phyloP scores from a whole-genome alignment of 2,797 vertebrate genomes.

The Loris lydekkerianus region DNA sequence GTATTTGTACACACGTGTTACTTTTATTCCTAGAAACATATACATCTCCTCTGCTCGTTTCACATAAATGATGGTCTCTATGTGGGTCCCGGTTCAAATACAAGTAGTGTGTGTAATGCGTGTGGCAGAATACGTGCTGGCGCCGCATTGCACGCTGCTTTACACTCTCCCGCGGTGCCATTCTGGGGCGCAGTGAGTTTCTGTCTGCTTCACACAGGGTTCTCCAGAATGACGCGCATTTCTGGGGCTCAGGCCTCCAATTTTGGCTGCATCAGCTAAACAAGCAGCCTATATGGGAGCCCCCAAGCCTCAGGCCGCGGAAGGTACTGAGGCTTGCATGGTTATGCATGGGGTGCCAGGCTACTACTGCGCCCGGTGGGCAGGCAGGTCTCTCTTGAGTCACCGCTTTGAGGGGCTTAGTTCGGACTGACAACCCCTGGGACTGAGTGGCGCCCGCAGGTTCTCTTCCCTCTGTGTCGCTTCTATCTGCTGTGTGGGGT shows the following conservation, averaged over 20 bases:
- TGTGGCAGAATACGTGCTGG: not conserved
- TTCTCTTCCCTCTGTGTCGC: rapidly evolving
- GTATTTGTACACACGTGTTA: not conserved
- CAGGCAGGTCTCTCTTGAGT: not conserved
- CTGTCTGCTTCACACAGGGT: not conserved
- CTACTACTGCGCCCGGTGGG: not conserved
- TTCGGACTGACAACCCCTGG: not conserved
- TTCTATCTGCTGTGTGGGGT: not conserved
- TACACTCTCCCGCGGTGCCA: not conserved
- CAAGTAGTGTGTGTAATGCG: not conserved
- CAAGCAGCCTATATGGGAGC: not conserved
- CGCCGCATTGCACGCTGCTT: not conserved
- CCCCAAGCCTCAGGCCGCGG: not conserved
- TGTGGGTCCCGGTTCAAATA: not conserved
- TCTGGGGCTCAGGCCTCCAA: not conserved
- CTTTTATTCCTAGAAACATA: conserved; percentile 9
- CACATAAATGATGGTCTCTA: conserved; percentile 32
- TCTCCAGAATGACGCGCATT: not conserved
- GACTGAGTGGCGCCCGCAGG: not conserved
- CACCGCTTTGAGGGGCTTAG: not conserved
- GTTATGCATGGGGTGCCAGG: not conserved
- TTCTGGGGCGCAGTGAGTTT: not conserved
- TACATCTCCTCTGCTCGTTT: conserved; percentile 19
- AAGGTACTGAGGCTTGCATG: not conserved
- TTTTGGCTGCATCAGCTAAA: not conserved